These are phyloP conservation scores for Phytoseiulus persimilis DNA, from an alignment of 2,888 invertebrate genomes.

Conservation along the genomic window DNA sequence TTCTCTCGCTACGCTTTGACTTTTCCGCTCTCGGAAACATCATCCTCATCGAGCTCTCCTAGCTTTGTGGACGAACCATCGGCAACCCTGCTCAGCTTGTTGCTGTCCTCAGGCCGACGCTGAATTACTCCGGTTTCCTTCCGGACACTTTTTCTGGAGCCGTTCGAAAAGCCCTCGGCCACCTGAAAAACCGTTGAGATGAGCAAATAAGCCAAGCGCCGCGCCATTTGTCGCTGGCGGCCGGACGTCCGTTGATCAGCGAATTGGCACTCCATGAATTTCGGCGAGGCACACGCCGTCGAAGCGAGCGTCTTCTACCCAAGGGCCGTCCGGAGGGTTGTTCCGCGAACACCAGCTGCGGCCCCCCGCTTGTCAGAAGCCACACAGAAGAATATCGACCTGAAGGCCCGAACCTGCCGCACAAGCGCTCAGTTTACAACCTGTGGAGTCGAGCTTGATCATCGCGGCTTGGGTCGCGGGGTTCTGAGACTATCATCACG, in stretches of 20 bases:
- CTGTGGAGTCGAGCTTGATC: not conserved
- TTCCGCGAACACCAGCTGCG: not conserved
- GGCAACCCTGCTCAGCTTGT: too few relatives aligned
- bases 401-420: not conserved
- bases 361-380: not conserved
- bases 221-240: not conserved
- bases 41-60: too few relatives aligned
- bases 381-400: not conserved
- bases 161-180: not conserved
- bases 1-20: too few relatives aligned
- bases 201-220: not conserved
- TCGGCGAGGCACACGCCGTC: not conserved
- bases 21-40: too few relatives aligned
- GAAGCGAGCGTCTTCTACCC: not conserved
- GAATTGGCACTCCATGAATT: not conserved
- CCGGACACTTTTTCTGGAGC: not conserved
- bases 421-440: not conserved
- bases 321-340: not conserved
- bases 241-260: conserved; percentile 5
- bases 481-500: not conserved
- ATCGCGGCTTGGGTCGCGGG: not conserved
- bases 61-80: too few relatives aligned
- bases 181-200: not conserved
- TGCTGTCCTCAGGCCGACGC: too few relatives aligned
- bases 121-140: too few relatives aligned